Conservation (phyloP, 2,888 invertebrate genomes). For the Plagodis pulveraria region DNA sequence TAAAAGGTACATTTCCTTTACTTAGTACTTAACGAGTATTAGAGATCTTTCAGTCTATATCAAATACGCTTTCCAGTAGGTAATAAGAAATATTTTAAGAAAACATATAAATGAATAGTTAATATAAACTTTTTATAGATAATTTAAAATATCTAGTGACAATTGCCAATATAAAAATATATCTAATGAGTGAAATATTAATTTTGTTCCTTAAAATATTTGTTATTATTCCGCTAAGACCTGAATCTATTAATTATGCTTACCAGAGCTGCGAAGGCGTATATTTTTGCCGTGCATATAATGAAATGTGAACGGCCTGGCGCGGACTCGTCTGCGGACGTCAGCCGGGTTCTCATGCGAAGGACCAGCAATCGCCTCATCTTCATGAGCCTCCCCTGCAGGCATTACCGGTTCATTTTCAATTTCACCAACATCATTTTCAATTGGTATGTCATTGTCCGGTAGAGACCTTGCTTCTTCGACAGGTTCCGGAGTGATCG, state of each 20-base stretch:
- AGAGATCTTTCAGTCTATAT: too few species aligned
- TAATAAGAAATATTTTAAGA: too few species aligned
- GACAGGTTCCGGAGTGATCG: background rate
- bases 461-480: background rate
- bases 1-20: too few species aligned
- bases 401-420: background rate
- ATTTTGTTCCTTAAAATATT: too few species aligned
- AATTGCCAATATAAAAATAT: too few species aligned
- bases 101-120: too few species aligned
- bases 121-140: too few species aligned
- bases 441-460: background rate
- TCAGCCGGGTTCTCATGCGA: background rate
- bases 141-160: too few species aligned
- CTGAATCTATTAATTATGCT: background rate
- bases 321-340: slow-evolving; percentile 60
- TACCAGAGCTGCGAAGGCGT: slow-evolving; percentile 81
- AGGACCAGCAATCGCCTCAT: slow-evolving; percentile 1
- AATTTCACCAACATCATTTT: background rate
- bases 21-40: too few species aligned
- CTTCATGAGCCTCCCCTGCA: background rate
- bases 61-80: too few species aligned
- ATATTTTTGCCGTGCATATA: slow-evolving; percentile 94
- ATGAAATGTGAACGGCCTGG: slow-evolving; percentile 88
- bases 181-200: too few species aligned
- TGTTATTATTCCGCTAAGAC: too few species aligned